Evolutionary conservation across 2,888 invertebrate genomes (phyloP), one percentile per base, ranked within the genome.

Genomic region (Heliconius sara): DNA sequence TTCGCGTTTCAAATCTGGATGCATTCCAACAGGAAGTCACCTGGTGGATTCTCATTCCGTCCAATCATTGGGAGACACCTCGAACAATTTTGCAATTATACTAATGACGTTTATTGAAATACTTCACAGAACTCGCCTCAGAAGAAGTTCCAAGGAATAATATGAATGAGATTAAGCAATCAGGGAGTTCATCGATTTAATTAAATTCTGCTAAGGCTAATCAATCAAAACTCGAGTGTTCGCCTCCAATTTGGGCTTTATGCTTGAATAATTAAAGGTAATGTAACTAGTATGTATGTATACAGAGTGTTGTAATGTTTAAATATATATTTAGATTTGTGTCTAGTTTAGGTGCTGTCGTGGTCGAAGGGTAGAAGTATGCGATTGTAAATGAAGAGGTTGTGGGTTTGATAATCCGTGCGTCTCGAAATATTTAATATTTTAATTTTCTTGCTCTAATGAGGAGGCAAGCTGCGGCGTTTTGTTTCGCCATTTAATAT

Each of bases 61-160:
- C 25, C 74, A 77, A 78, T 81, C 67, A 74, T 60, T 39, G 52
- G 43, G 76, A 78, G 67, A 73, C 77, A 43, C 68, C 76, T 66
- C 79, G 39, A 78, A 79, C 78, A 81, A 80, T 87, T 86, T 85
- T 80, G 86, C 88, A 88, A 91, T 91, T 89, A 89, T 84, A 84
- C 81, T 85, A 85, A 89, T 88, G 89, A 88, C 89, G 87, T 89
- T 91, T 89, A 91, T 91, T 91, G 89, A 89, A 91, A 91, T 90
- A 88, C 90, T 90, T 90, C 83, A 83, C 83, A 86, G 83, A 83
- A 71, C 84, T 76, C 60, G 43, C 43, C 43, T 43, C 74, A 22
- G 30, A 77, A 79, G 79, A 79, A 78, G 74, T 79, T 81, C 52
- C 76, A 80, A 79, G 79, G 77, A 88, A 87, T 86, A 82, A 76